Percentiles rank a stretch among this genome's conserved stretches.
Evolutionary conservation across 2,113 vertebrate species (phyloP).

Genomic region (human (Homo sapiens)): DNA sequence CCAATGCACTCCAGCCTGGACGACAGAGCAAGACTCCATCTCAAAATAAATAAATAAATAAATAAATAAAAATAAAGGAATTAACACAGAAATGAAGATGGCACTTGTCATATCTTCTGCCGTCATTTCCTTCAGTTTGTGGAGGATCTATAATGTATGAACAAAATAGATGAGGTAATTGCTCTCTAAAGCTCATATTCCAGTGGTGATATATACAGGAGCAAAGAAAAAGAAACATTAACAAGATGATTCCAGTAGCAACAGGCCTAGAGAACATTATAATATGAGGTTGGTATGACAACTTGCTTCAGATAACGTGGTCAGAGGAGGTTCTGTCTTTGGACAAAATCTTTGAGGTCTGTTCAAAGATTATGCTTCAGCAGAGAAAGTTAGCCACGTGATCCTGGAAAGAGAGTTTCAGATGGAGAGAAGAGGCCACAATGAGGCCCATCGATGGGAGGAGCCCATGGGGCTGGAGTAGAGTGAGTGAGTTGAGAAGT

Average conservation of each 20-base stretch:
- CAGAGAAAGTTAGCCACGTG: neutral
- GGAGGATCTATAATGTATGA: neutral
- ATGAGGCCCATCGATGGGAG: too few species aligned
- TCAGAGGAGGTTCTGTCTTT: neutral
- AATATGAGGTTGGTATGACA: neutral
- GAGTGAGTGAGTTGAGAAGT: neutral
- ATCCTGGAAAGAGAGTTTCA: neutral
- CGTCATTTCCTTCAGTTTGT: neutral
- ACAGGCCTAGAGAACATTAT: neutral
- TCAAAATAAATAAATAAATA: too few species aligned
- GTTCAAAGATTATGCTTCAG: neutral
- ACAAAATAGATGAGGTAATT: neutral
- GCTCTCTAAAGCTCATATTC: neutral
- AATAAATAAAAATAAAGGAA: neutral
- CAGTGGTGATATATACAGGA: neutral
- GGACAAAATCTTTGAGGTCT: neutral
- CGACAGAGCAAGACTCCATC: rapidly evolving
- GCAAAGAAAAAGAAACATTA: neutral
- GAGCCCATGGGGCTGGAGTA: neutral
- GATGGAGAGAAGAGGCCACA: neutral
- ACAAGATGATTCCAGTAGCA: neutral
- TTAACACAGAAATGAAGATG: neutral
- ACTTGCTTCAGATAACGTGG: neutral
- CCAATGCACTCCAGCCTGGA: too few species aligned
- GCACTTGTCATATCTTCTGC: neutral